Evolutionary conservation across 2,797 vertebrate genomes (phyloP).

Genomic region (Momotus momota): DNA sequence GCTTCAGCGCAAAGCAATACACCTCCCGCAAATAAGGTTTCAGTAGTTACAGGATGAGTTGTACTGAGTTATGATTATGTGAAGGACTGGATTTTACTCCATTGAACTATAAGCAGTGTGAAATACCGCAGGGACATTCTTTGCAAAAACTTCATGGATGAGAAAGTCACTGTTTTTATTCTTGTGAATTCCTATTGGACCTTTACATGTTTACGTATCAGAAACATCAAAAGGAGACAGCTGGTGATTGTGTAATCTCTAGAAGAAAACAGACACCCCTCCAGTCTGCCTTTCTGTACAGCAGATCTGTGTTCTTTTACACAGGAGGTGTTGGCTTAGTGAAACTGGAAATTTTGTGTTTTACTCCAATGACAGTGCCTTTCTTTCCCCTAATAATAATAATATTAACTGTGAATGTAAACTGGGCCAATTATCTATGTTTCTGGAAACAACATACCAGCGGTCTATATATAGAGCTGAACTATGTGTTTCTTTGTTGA

Average conservation of each 20-base stretch:
- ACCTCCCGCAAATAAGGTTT: conserved; percentile 38
- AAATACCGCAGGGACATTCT: background rate
- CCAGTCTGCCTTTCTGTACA: background rate
- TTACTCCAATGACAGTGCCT: background rate
- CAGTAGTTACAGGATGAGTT: conserved; percentile 53
- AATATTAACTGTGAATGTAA: background rate
- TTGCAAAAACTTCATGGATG: background rate
- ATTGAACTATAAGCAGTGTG: background rate
- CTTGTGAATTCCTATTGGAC: conserved; percentile 11
- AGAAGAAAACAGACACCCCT: background rate
- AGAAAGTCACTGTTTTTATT: background rate
- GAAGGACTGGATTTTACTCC: conserved; percentile 23
- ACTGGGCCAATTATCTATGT: background rate
- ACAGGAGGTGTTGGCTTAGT: background rate
- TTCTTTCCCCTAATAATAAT: background rate
- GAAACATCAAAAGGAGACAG: conserved; percentile 12
- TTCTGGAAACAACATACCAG: background rate
- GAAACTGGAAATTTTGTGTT: conserved; percentile 24
- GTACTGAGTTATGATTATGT: background rate
- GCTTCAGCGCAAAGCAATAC: conserved; percentile 32
- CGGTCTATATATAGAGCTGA: background rate
- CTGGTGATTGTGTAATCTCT: background rate
- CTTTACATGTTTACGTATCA: background rate
- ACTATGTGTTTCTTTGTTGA: background rate
- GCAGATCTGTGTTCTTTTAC: background rate